Conservation (phyloP, 2,888 invertebrate genomes). For the Cylindroiulus punctatus region DNA sequence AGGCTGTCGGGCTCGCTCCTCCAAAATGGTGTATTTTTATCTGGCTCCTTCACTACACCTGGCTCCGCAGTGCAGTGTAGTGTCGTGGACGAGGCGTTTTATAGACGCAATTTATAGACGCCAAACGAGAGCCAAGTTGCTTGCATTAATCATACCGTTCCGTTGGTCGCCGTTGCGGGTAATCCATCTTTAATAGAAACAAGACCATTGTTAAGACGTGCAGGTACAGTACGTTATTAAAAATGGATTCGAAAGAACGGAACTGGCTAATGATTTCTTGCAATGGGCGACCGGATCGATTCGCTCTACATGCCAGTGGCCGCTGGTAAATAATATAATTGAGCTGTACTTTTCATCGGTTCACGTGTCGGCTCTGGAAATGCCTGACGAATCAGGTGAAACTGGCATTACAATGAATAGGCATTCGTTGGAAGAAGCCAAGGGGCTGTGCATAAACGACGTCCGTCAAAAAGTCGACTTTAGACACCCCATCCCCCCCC, state of each 20-base stretch:
- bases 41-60: not conserved
- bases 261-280: not conserved
- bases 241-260: not conserved
- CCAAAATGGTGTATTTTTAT: slow-evolving; percentile 4
- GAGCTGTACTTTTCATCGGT: not conserved
- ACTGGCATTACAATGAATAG: too few relatives aligned
- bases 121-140: not conserved
- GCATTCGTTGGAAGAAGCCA: too few relatives aligned
- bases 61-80: not conserved
- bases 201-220: slow-evolving; percentile 8
- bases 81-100: not conserved
- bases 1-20: not conserved
- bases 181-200: slow-evolving; percentile 24
- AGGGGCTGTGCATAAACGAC: too few relatives aligned
- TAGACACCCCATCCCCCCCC: too few relatives aligned
- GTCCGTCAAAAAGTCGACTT: too few relatives aligned
- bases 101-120: slow-evolving; percentile 5
- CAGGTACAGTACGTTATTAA: not conserved
- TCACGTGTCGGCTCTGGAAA: not conserved
- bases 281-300: not conserved
- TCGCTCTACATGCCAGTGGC: not conserved
- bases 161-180: not conserved
- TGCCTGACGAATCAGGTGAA: not conserved
- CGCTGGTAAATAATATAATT: not conserved
- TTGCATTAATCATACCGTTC: slow-evolving; percentile 4